A percentile compares a stretch with the other conserved stretches of the same genome.
Evolutionary conservation across 2,113 vertebrate species (phyloP).

Genomic region (Lepus americanus): DNA sequence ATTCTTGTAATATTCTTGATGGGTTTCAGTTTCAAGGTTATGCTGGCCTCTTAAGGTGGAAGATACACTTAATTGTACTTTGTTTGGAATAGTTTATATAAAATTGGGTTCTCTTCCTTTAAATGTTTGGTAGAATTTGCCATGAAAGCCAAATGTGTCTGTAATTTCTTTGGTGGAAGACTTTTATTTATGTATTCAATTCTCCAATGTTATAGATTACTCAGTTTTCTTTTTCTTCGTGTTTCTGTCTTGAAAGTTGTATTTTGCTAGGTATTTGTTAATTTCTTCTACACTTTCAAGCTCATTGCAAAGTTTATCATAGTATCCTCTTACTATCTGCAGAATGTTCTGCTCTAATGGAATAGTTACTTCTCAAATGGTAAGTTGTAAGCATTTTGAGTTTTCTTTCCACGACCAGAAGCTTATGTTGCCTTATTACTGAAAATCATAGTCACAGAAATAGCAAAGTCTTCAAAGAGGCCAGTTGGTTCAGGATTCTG

Average conservation of each 20-base stretch:
- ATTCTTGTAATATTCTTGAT: constrained; percentile 29
- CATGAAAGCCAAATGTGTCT: not conserved
- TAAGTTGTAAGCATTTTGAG: not conserved
- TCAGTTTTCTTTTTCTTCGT: not conserved
- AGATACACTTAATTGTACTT: constrained; percentile 5
- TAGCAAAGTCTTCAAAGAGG: not conserved
- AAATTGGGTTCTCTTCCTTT: constrained; percentile 39
- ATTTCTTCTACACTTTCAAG: constrained; percentile 25
- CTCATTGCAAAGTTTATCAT: constrained; percentile 4
- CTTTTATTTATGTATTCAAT: not conserved
- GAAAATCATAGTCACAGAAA: constrained; percentile 35
- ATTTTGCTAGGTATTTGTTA: constrained; percentile 29
- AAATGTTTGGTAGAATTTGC: not conserved
- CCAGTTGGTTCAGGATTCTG: not conserved
- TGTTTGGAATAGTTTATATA: not conserved
- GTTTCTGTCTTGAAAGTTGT: not conserved
- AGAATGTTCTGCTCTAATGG: not conserved
- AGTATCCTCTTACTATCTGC: not conserved
- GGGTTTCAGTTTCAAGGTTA: not conserved
- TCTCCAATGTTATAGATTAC: not conserved
- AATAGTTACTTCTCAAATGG: constrained; percentile 50
- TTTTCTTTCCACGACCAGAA: constrained; percentile 21
- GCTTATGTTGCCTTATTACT: not conserved
- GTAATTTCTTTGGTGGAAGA: not conserved
- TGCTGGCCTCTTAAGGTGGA: not conserved